Evolutionary conservation across 2,888 invertebrate species (phyloP), one percentile per base, ranked within the genome.

Genomic region (Emmelina monodactyla): DNA sequence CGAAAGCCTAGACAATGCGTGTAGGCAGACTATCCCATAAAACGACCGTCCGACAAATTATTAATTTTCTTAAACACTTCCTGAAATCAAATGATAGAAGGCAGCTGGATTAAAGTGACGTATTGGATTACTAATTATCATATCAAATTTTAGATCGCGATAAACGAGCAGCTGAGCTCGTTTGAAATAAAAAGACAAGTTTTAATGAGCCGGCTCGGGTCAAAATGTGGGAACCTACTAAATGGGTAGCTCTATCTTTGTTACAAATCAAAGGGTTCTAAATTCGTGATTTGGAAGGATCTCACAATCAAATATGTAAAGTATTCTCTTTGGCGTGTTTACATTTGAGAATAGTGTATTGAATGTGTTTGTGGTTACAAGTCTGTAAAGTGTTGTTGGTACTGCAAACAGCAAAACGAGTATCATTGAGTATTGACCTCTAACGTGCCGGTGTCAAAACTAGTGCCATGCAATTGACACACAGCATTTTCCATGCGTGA

Each of bases 71-170:
- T 25, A 25, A 25, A 25, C 31, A 31, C 14, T 14, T 31, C 15
- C 9, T 10, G 7, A 15, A 31, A 14, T 14, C 9, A 6, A 13
- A 35, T 36, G 31, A 35, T 37, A 13, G 32, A 34, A 32, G 19
- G 28, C 32, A 36, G 22, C 34, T 49, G 47, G 50, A 47, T 56
- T 58, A 49, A 46, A 52, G 61, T 62, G 54, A 58, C 53, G 58
- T 68, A 70, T 71, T 66, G 64, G 56, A 70, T 73, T 68, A 69
- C 73, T n/a, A 70, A 68, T 67, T 69, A 71, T 62, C 66, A 65
- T 71, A 72, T 72, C 73, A 55, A 53, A 44, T 48, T 49, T 55
- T 51, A 59, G 64, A 75, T 72, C 69, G 52, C 62, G 68, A 71
- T 71, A 69, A 68, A 55, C 44, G 45, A 59, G 62, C 72, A 72